Evolutionary conservation across 1,140 invertebrate genomes (phyloP).

Genomic region (Charaxes varanes): DNA sequence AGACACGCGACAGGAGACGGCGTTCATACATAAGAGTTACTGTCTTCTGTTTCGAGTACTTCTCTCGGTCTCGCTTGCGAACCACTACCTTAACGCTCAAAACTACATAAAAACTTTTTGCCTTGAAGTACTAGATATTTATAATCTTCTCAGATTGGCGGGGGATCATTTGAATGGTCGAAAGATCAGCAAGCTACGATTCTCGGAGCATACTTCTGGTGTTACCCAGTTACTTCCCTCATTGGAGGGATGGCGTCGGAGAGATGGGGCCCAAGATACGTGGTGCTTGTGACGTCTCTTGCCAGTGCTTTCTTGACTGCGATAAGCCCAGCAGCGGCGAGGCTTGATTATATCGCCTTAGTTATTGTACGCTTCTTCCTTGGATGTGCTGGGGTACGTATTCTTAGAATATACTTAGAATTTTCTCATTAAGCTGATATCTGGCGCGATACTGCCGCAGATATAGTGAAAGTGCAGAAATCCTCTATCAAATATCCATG

Average conservation of each 20-base stretch:
- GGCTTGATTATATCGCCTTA: conserved; percentile 76
- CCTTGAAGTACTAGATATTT: background rate
- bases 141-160: conserved; percentile 18
- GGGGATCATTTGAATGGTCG: conserved; percentile 74
- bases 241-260: conserved; percentile 84
- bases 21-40: no score
- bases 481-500: no score
- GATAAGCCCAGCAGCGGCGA: conserved; percentile 78
- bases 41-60: no score
- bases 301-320: conserved; percentile 82
- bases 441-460: background rate
- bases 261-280: conserved; percentile 81
- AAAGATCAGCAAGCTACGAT: conserved; percentile 78
- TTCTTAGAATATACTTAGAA: no score
- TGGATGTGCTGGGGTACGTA: conserved; percentile 79
- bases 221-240: conserved; percentile 74
- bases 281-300: conserved; percentile 80
- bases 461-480: no score
- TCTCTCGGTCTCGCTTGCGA: no score
- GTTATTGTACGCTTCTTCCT: conserved; percentile 79
- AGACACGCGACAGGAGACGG: no score
- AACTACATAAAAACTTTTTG: no score
- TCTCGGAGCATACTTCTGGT: conserved; percentile 81
- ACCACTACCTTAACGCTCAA: no score
- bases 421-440: background rate